Evolutionary conservation across 2,797 vertebrate genomes (phyloP), one percentile per base, ranked within the genome.

Genomic region (Ciconia nigra): DNA sequence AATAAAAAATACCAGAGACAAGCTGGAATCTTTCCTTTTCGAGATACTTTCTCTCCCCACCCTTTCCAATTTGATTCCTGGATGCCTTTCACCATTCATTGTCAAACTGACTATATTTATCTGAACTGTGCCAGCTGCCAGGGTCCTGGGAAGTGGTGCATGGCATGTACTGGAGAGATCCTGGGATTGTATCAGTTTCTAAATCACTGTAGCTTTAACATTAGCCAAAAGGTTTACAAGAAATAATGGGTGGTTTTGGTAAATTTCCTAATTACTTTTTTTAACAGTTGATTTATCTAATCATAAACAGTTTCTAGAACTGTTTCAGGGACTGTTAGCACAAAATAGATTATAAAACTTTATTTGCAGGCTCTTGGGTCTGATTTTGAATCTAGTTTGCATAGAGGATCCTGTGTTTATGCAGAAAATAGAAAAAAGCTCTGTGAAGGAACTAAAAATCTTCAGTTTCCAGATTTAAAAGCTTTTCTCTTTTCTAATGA

Each of bases 241-340:
- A 85, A 93, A 57, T 76, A 89, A 72, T 55, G 21, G 10, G 7
- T 77, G 61, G 79, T 90, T 94, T 93, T 96, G 78, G 54, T 96
- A 93, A 96, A 93, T 95, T 93, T 97, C 88, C 73, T 31, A 7
- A 28, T 80, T 72, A 87, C 58, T 87, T 97, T 97, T 95, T 81
- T 70, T 24, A 14, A 33, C 79, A 82, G 14, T 25, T 59, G 33
- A 46, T 90, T 65, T 83, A 51, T 81, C 28, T 86, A 74, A 72
- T 22, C 39, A 5, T 83, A 59, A 74, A 77, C 26, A 78, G 21
- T 66, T 92, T 78, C 51, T 83, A 52, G 44, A 90, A 78, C n/a
- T 58, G 16, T 83, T 93, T 54, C 0, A 3, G 61, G n/a, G 22
- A 52, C 41, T 3, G 9, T 25, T 49, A 77, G 13, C 18, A 29